Evolutionary conservation across 2,797 vertebrate genomes (phyloP), one percentile per base, ranked within the genome.

Genomic region (Telmatherina bonti): DNA sequence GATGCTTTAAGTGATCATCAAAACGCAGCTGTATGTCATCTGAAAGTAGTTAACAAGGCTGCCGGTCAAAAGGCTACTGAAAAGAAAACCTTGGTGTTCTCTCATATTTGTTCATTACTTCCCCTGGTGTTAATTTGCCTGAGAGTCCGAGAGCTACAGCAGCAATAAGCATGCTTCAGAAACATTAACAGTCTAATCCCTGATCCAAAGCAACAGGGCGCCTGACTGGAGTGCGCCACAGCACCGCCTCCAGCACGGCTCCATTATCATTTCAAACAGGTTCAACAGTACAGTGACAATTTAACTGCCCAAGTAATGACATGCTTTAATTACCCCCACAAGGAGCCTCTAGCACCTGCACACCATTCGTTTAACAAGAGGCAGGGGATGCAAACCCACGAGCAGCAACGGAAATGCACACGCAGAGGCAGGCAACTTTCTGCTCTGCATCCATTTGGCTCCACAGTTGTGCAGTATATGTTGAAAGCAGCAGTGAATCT

Each of bases 211-310:
- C 86, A 84, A 84, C 82, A 74, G 73, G 80, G 49, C 18, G 66
- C 70, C 84, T 51, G 70, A 65, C 76, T 60, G 65, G 78, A 75
- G 79, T 31, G 80, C 73, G 54, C 76, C 45, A 38, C 77, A 63
- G 85, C 74, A 18, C 90, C 78, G 82, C 90, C 85, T 89, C 76
- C 85, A 92, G 79, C 89, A 38, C 78, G 87, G 92, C 70, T 30
- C 91, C 91, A 95, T 96, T 96, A 95, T 92, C 91, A 95, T 96
- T 95, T 95, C 94, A 94, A 94, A 93, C 93, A 89, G 89, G 92
- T 93, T 92, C 92, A 92, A 76, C 93, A 92, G 89, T 93, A 92
- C 89, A 93, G 91, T 88, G 93, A 93, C 94, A 94, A 95, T 94
- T 96, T 93, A 95, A 93, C 93, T 92, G 93, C 90, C 93, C 84